Evolutionary conservation across 1,140 invertebrate genomes (phyloP).

Genomic region (Drosophila tristis): DNA sequence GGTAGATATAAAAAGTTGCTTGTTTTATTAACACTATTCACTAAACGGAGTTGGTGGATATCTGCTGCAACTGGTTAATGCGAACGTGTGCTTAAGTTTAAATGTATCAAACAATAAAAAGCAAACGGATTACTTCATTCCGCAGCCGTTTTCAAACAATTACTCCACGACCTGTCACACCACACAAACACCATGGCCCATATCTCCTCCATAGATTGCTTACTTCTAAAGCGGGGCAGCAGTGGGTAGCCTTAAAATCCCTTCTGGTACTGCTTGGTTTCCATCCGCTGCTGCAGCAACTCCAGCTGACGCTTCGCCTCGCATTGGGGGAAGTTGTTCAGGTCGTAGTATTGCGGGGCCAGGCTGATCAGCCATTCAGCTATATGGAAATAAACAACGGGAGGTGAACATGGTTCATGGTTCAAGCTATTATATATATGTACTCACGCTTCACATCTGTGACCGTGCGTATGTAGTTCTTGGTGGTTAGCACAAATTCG

Average conservation of each 20-base stretch:
- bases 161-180: background rate
- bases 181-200: conserved; percentile 7
- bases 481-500: conserved; percentile 99
- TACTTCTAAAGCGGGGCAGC: conserved; percentile 1
- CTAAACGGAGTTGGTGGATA: conserved; percentile 65
- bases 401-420: no score
- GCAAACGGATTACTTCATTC: conserved; percentile 22
- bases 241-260: conserved; percentile 54
- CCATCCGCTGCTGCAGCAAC: conserved; percentile 91
- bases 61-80: conserved; percentile 16
- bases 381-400: conserved; percentile 76
- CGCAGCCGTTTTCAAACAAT: background rate
- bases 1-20: conserved; percentile 52
- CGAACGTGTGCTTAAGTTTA: conserved; percentile 43
- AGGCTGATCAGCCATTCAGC: conserved; percentile 97
- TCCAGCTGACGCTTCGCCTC: conserved; percentile 97
- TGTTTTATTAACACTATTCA: conserved; percentile 63
- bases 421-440: background rate
- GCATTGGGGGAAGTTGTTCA: conserved; percentile 98
- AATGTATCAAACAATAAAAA: conserved; percentile 47
- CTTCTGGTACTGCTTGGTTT: conserved; percentile 92
- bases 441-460: conserved; percentile 98
- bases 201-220: conserved; percentile 1
- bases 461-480: conserved; percentile 99
- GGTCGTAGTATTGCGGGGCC: conserved; percentile 99